Base-by-base conservation (phyloP, 1,140 invertebrate genomes). In the Sycophaga agraensis region DNA sequence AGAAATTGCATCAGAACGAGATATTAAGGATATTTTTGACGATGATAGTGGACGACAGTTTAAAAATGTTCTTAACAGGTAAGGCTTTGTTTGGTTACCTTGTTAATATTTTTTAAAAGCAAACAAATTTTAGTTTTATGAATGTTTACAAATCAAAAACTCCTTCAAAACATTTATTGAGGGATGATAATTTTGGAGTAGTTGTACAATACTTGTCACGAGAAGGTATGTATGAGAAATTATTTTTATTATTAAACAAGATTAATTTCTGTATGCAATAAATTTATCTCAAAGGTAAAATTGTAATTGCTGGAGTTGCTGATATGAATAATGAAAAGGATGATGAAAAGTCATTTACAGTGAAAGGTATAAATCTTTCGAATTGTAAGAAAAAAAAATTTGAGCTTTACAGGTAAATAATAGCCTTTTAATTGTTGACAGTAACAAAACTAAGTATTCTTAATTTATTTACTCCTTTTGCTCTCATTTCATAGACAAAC, bases 21-120 rank as follows among this genome's bases (percentile, higher is more conserved):
- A 83, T n/a, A 85, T 85, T 0, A 74, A 84, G 69, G 74, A 83
- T 14, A 79, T 87, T 14, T 86, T 88, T 71, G 84, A 87, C 57
- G 82, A 84, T 21, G 80, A 82, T 22, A 84, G 82, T 34, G 86
- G 86, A 19, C 81, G 85, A 55, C 65, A 84, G 43, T 86, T 87
- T 50, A 78, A 82, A 61, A 77, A 82, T 59, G 73, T 80, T 24
- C 70, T 87, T 12, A 70, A 78, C 64, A 81, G 83, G 85, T 87
- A 69, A 70, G 70, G 8, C 8, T 24, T 21, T 35, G 24, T 16
- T 45, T n/a, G 7, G 16, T 53, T 17, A 22, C 17, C 21, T 35
- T 12, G 5, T 50, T 16, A 35, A 17, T 35, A 22, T 14, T 21
- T 50, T 50, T n/a, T 8, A 19, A 31, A 6, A 31, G 11, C 28